Conservation (phyloP, 1,140 invertebrate species). For the Coboldia fuscipes region DNA sequence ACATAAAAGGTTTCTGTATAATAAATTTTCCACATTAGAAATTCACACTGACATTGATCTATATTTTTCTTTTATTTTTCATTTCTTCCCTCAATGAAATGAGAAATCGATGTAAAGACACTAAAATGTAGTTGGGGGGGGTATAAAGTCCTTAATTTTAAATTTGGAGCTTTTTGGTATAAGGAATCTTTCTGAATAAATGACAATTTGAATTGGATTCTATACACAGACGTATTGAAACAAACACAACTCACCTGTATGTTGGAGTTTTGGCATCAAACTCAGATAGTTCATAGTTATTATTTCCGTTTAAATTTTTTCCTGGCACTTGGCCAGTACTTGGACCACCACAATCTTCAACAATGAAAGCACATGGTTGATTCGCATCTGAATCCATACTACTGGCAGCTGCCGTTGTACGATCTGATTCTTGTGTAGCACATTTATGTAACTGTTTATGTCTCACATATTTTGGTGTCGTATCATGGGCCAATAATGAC, state of each 20-base stretch:
- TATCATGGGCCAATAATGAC: constrained; percentile 24
- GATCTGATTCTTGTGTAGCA: constrained; percentile 22
- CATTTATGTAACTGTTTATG: constrained; percentile 15
- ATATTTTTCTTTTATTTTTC: background rate
- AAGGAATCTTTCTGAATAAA: background rate
- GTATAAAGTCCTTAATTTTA: background rate
- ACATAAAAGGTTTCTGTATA: no score
- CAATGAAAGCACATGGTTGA: constrained; percentile 33
- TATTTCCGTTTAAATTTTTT: constrained; percentile 47
- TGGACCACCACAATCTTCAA: constrained; percentile 22
- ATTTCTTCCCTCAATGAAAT: background rate
- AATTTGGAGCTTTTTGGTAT: background rate
- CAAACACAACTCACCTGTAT: constrained; percentile 4
- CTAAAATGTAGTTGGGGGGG: background rate
- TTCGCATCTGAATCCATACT: constrained; percentile 36
- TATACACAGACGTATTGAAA: background rate
- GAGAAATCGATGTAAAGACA: background rate
- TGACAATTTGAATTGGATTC: background rate
- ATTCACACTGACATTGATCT: no score
- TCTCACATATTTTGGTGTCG: constrained; percentile 12
- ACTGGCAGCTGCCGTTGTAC: constrained; percentile 17
- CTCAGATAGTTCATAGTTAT: constrained; percentile 53
- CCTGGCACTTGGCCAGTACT: constrained; percentile 22
- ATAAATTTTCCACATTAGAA: no score
- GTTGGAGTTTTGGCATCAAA: constrained; percentile 13